These are phyloP conservation scores for Molossus alvarezi DNA, from an alignment of 2,797 vertebrate species.

Conservation along the genomic window DNA sequence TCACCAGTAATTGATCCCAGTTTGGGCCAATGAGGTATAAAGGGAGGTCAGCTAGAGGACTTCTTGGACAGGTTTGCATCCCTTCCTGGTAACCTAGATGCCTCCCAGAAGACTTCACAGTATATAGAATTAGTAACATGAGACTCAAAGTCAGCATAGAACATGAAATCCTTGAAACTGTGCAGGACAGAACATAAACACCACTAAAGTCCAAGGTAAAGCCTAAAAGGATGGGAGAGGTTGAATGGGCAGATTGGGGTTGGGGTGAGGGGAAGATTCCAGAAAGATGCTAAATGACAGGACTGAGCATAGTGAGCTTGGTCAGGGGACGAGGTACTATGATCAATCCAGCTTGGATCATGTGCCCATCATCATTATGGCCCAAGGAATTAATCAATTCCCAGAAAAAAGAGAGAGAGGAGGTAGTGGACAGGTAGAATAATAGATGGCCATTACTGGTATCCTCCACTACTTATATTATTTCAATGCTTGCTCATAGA, in stretches of 20 bases:
- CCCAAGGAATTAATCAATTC: neutral
- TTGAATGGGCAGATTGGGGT: neutral
- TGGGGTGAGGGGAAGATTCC: neutral
- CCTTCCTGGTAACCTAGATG: neutral
- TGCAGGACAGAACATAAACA: neutral
- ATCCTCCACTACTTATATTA: neutral
- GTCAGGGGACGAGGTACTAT: neutral
- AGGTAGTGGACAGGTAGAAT: neutral
- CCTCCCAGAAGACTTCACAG: neutral
- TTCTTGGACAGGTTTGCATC: neutral
- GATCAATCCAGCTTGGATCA: neutral
- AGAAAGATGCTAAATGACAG: neutral
- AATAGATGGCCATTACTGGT: neutral
- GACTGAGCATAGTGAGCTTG: neutral
- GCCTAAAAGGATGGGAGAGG: neutral
- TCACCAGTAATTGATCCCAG: neutral
- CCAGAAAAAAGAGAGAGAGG: neutral
- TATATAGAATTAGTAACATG: neutral
- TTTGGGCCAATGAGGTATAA: neutral
- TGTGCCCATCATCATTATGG: neutral
- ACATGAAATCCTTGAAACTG: neutral
- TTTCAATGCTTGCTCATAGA: neutral
- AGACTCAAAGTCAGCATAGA: neutral
- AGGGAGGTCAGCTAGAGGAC: neutral
- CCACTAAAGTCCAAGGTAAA: neutral